Evolutionary conservation across 1,140 invertebrate species (phyloP).

Genomic region (Drosophila suzukii): DNA sequence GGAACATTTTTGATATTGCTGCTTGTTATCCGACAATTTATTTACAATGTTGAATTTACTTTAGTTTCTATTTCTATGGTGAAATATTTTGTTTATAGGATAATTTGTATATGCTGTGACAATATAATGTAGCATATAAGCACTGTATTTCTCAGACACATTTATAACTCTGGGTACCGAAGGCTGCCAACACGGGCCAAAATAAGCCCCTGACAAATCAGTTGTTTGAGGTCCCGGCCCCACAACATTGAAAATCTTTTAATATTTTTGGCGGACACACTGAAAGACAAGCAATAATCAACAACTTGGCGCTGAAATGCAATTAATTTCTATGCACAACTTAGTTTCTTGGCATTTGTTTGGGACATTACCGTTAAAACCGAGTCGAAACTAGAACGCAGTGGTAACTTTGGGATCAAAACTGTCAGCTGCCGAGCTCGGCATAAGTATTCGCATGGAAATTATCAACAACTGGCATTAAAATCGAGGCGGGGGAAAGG

Average conservation of each 20-base stretch:
- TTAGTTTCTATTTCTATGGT: not conserved
- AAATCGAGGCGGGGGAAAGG: constrained; percentile 12
- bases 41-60: not conserved
- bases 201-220: constrained; percentile 33
- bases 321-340: constrained; percentile 29
- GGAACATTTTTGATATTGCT: not conserved
- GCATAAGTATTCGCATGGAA: constrained; percentile 32
- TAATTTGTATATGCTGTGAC: not conserved
- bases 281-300: constrained; percentile 36
- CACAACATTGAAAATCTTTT: constrained; percentile 23
- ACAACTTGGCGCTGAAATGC: constrained; percentile 24
- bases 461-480: constrained; percentile 64
- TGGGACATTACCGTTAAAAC: constrained; percentile 48
- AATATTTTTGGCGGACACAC: constrained; percentile 30
- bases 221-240: constrained; percentile 28
- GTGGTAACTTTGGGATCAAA: constrained; percentile 4
- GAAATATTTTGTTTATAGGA: not conserved
- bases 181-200: constrained; percentile 27
- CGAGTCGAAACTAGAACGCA: not conserved
- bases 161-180: constrained; percentile 2
- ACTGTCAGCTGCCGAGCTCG: constrained; percentile 56
- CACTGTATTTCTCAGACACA: not conserved
- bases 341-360: constrained; percentile 18
- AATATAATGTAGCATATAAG: not conserved
- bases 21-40: too few species aligned